Conservation (phyloP, 2,113 vertebrate species). For the Acrocephalus kingi region DNA sequence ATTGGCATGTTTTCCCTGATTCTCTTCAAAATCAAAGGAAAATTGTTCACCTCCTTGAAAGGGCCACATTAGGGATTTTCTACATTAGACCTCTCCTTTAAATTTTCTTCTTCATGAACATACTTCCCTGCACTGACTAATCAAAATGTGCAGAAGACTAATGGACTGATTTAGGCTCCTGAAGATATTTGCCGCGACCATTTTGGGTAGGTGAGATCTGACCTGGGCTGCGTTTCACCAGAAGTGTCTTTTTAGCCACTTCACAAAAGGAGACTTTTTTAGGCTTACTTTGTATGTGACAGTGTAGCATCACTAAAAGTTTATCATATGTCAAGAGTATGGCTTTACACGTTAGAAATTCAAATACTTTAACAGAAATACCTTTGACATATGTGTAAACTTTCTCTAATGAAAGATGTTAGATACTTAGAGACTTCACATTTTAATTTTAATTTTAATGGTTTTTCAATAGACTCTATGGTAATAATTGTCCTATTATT, state of each 20-base stretch:
- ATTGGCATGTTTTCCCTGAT: not conserved
- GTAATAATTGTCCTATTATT: not conserved
- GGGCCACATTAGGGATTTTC: not conserved
- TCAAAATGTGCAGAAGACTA: not conserved
- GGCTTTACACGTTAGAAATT: not conserved
- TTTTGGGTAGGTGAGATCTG: not conserved
- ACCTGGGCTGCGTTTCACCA: not conserved
- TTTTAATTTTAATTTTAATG: not conserved
- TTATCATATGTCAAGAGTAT: not conserved
- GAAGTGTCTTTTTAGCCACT: not conserved
- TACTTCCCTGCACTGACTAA: not conserved
- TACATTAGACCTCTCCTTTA: not conserved
- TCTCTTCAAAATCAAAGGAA: not conserved
- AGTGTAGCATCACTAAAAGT: not conserved
- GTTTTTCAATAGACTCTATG: not conserved
- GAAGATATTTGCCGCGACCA: not conserved
- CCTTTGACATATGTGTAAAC: not conserved
- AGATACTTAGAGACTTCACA: not conserved
- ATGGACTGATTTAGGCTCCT: not conserved
- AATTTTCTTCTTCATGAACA: not conserved
- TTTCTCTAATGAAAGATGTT: not conserved
- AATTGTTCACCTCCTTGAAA: not conserved
- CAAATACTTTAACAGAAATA: not conserved
- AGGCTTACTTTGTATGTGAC: not conserved
- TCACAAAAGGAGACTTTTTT: not conserved